Evolutionary conservation across 2,797 vertebrate genomes (phyloP), one percentile per base, ranked within the genome.

Genomic region (Diglossa cyanea): DNA sequence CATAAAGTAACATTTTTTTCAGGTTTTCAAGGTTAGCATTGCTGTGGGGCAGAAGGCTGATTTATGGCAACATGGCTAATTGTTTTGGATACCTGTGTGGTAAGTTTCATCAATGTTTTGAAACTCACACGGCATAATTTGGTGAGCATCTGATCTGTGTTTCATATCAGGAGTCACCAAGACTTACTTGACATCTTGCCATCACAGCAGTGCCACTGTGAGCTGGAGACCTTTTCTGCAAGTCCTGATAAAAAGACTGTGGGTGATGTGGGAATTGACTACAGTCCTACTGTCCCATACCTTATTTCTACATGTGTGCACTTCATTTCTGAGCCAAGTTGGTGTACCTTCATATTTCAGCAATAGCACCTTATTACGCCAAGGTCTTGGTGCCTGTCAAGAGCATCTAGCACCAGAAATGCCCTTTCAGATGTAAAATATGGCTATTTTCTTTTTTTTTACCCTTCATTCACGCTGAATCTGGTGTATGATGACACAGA

Each of bases 61-160:
- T 62, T 77, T 70, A 48, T 62, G 58, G 33, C 19, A 63, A 67
- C 0, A 2, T 12, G 84, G 37, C 7, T 60, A 11, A 78, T 86
- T 81, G 17, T 72, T 80, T 28, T 65, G 21, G n/a, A 4, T 40
- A 14, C 7, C 14, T 50, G 3, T 0, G 0, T 28, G 20, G 13
- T 57, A 30, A 3, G 8, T 58, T 88, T 88, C 53, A 30, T 17
- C 57, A 37, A 35, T 2, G 12, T 51, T 65, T 88, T 75, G 31
- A 62, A 80, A 40, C 11, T 85, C 51, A 13, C 5, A 7, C 30
- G 15, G 62, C 40, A 9, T 23, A 39, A 70, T 72, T 47, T 58
- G 39, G n/a, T 62, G 51, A 44, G 17, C 35, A 25, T 30, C 61
- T 80, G 11, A 79, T 31, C 39, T 28, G 18, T 50, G 25, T 42